Evolutionary conservation across 2,797 vertebrate species (phyloP).

Genomic region (Telmatherina bonti): DNA sequence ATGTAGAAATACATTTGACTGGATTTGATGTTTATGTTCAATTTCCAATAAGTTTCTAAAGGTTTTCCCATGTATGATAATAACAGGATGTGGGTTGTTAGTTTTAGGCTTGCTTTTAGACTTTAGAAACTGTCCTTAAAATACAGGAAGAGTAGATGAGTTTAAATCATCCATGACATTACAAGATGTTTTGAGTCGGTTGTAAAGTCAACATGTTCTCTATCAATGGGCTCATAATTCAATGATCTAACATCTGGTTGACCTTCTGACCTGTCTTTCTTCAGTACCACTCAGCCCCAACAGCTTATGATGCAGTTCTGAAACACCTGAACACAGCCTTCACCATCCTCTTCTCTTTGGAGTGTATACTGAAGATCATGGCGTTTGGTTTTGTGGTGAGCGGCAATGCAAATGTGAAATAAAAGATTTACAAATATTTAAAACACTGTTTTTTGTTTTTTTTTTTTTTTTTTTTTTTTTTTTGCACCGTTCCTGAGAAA

Average conservation of each 20-base stretch:
- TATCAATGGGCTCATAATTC: background rate
- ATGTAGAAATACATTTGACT: no score
- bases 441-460: background rate
- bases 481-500: background rate
- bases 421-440: background rate
- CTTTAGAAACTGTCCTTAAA: background rate
- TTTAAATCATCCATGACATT: background rate
- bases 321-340: constrained; percentile 98
- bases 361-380: constrained; percentile 96
- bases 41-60: no score
- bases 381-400: constrained; percentile 96
- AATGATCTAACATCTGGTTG: constrained; percentile 3
- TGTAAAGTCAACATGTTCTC: background rate
- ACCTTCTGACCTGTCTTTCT: background rate
- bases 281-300: constrained; percentile 95
- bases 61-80: no score
- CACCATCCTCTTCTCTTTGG: constrained; percentile 97
- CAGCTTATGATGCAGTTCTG: constrained; percentile 92
- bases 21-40: no score
- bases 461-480: background rate
- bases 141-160: background rate
- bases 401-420: constrained; percentile 7
- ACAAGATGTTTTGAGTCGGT: no score
- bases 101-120: background rate
- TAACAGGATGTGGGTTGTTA: background rate